A percentile compares a stretch with the other conserved stretches of the same genome.
Evolutionary conservation across 2,888 invertebrate species (phyloP).

Genomic region (Leptogaster cylindrica): DNA sequence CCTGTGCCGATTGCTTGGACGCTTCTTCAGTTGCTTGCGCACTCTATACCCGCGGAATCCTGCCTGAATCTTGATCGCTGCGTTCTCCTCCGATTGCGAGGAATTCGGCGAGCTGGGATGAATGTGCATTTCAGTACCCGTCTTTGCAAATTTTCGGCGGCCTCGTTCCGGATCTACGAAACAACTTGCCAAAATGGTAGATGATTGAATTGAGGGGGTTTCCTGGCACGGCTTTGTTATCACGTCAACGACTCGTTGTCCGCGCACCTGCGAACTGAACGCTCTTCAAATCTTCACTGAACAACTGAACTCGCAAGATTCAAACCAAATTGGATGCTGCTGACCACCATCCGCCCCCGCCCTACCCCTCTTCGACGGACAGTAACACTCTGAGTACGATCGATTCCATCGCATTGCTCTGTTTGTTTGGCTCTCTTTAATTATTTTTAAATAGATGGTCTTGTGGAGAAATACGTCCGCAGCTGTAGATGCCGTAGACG

Average conservation of each 20-base stretch:
- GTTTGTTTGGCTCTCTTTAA: constrained; percentile 16
- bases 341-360: no score
- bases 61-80: constrained; percentile 67
- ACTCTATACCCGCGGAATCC: constrained; percentile 66
- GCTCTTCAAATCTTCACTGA: constrained; percentile 16
- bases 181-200: constrained; percentile 17
- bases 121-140: constrained; percentile 59
- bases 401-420: background rate
- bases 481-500: no score
- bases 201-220: constrained; percentile 10
- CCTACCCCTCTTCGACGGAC: background rate
- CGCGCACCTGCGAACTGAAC: constrained; percentile 5
- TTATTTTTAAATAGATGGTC: constrained; percentile 34
- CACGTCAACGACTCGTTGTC: background rate
- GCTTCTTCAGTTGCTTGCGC: constrained; percentile 60
- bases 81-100: constrained; percentile 58
- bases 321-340: constrained; percentile 21
- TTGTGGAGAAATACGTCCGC: constrained; percentile 18
- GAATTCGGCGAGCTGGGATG: constrained; percentile 61
- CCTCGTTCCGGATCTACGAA: constrained; percentile 8
- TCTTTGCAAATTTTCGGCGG: constrained; percentile 41
- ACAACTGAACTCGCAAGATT: constrained; percentile 9
- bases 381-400: constrained; percentile 4
- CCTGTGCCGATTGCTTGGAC: background rate
- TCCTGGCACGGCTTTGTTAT: constrained; percentile 10